Evolutionary conservation across 2,888 invertebrate species (phyloP).

Genomic region (Ichneumoninae sp.): DNA sequence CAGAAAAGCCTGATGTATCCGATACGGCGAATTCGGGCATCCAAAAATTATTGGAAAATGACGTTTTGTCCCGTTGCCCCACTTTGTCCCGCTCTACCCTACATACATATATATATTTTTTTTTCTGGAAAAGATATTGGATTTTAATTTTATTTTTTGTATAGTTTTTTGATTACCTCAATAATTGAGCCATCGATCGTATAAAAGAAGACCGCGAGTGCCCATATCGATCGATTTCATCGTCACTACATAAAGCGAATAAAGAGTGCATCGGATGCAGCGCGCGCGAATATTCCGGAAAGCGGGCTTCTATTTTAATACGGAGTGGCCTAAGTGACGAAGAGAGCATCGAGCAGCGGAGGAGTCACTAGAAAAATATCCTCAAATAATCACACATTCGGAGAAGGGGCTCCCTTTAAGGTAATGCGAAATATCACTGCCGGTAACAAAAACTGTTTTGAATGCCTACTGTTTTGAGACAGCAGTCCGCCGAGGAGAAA

Average conservation of each 20-base stretch:
- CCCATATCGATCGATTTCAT: slow-evolving; percentile 22
- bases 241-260: neutral
- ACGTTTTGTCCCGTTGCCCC: too few species aligned
- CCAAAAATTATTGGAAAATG: too few species aligned
- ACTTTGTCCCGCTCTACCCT: too few species aligned
- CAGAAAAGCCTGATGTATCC: too few species aligned
- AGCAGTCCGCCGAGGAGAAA: too few species aligned
- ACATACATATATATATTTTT: too few species aligned
- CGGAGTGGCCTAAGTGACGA: slow-evolving; percentile 57
- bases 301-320: slow-evolving; percentile 61
- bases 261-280: slow-evolving; percentile 24
- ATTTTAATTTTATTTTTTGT: neutral
- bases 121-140: neutral
- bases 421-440: too few species aligned
- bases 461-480: too few species aligned
- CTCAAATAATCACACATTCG: slow-evolving; percentile 77
- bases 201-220: neutral
- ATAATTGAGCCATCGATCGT: neutral
- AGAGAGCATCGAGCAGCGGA: slow-evolving; percentile 69
- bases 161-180: neutral
- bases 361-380: slow-evolving; percentile 83
- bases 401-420: slow-evolving; percentile 37
- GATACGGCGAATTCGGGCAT: too few species aligned
- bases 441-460: too few species aligned
- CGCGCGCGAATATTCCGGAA: slow-evolving; percentile 12